Base-by-base conservation (phyloP, 2,797 vertebrate species). In the Molossus alvarezi region DNA sequence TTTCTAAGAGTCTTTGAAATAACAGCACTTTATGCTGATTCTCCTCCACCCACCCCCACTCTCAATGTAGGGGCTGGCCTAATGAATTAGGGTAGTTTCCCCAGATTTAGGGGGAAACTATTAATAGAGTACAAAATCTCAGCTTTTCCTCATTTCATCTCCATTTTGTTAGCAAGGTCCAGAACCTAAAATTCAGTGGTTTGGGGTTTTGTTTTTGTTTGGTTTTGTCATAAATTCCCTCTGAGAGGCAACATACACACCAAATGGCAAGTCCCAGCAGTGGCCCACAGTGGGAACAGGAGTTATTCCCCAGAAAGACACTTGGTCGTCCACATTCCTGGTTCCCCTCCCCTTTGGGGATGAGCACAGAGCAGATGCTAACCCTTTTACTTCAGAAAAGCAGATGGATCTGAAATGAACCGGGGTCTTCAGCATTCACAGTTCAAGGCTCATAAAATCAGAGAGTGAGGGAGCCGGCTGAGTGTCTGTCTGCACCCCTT, bases 151-250 rank as follows among this genome's bases (percentile, higher is more conserved):
- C 95, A 97, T 98, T 98, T 98, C 97, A 97, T 97, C 91, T 95
- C 92, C 94, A 87, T 88, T 23, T 96, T 69, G 95, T 97, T 97
- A 97, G 95, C 96, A 97, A 94, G 73, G 71, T 81, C 80, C 41
- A 37, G 94, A 58, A 67, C 93, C 97, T 95, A 84, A 97, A 98
- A 97, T 96, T 97, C 93, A 3, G 14, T 48, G 13, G 6, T 64
- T 79, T 60, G 25, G 29, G n/a, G n/a, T 13, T 23, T 69, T 65
- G 84, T 83, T 48, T 80, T 96, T 90, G 58, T 98, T 97, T 97
- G 94, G 95, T 77, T 95, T 96, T 76, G 95, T 97, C 97, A 97
- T 98, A 98, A 98, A 98, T 98, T 97, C 97, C 92, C 98, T 96
- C 94, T 25, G 9, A 69, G 2, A 95, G 64, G 96, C 95, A 11